Evolutionary conservation across 1,140 invertebrate genomes (phyloP).

Genomic region (Aphis gossypii): DNA sequence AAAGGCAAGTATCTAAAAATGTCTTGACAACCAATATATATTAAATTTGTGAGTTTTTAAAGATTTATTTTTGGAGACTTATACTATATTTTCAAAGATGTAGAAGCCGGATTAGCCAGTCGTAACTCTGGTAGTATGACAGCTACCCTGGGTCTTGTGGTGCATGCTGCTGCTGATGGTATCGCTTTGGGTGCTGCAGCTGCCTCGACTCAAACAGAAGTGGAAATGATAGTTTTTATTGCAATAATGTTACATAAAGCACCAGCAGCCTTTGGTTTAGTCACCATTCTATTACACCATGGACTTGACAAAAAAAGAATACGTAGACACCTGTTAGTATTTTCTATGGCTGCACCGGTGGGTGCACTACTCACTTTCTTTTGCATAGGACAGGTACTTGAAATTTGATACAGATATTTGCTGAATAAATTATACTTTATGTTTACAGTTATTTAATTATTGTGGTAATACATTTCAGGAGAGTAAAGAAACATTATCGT

Average conservation of each 20-base stretch:
- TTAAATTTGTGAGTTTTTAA: neutral
- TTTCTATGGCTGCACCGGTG: slow-evolving; percentile 91
- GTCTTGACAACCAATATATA: neutral
- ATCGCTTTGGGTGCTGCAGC: slow-evolving; percentile 96
- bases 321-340: slow-evolving; percentile 88
- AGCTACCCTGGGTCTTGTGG: slow-evolving; percentile 93
- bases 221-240: slow-evolving; percentile 96
- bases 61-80: no score
- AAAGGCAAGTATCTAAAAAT: slow-evolving; percentile 61
- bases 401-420: neutral
- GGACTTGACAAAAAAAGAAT: slow-evolving; percentile 90
- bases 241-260: slow-evolving; percentile 99
- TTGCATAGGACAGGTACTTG: slow-evolving; percentile 83
- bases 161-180: slow-evolving; percentile 97
- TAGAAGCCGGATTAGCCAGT: slow-evolving; percentile 69
- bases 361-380: slow-evolving; percentile 92
- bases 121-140: slow-evolving; percentile 79
- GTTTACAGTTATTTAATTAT: neutral
- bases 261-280: slow-evolving; percentile 96
- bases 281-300: slow-evolving; percentile 95
- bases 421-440: no score
- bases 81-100: slow-evolving; percentile 64
- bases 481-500: slow-evolving; percentile 76
- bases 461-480: slow-evolving; percentile 65
- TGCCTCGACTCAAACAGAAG: slow-evolving; percentile 90